Conservation (phyloP, 2,113 vertebrate species). For the Sprattus sprattus region DNA sequence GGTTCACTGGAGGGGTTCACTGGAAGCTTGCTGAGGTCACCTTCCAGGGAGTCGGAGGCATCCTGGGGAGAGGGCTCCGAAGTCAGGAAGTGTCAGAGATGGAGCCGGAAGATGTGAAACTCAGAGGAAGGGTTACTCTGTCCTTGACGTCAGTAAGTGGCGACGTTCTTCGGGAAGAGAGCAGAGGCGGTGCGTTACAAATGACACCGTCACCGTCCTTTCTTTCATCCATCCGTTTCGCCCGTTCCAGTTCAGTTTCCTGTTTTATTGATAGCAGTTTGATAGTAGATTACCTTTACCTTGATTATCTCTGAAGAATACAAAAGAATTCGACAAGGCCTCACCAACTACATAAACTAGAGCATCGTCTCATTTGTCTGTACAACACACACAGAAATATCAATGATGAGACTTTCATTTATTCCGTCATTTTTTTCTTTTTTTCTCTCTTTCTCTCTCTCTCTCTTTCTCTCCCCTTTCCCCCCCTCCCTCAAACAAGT, state of each 20-base stretch:
- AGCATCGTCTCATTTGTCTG: background rate
- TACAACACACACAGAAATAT: background rate
- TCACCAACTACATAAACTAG: background rate
- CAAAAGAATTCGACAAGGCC: background rate
- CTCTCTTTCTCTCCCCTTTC: too few relatives aligned
- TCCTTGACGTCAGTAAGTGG: too few relatives aligned
- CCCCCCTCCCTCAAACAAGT: background rate
- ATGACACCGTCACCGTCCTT: background rate
- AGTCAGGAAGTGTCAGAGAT: too few relatives aligned
- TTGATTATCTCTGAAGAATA: background rate
- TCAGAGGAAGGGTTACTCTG: too few relatives aligned
- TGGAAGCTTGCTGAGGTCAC: background rate
- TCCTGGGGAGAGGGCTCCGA: background rate
- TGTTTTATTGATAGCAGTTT: background rate
- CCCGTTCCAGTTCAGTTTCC: background rate
- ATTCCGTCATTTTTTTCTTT: background rate
- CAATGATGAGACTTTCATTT: background rate
- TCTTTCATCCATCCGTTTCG: background rate
- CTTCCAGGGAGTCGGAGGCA: background rate
- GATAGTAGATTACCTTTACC: background rate
- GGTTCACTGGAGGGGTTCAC: background rate
- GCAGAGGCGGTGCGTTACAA: background rate
- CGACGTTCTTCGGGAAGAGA: background rate
- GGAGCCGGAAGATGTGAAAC: too few relatives aligned
- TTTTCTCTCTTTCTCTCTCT: background rate